These are phyloP conservation scores for Andrena haemorrhoa DNA, from an alignment of 2,888 invertebrate species.

Conservation along the genomic window DNA sequence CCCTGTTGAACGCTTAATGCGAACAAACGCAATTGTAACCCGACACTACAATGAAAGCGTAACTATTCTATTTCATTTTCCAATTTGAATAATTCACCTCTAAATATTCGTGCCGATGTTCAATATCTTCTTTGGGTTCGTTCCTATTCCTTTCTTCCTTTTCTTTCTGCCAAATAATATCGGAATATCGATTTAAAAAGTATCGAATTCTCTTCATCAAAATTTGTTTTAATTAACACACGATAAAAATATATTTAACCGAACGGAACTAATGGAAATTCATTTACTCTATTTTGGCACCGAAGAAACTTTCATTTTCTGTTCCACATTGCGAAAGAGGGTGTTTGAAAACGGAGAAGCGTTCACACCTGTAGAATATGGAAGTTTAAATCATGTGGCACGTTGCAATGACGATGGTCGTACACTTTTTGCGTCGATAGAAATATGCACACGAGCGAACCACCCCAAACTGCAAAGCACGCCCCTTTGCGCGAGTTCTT, in stretches of 20 bases:
- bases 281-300: no score
- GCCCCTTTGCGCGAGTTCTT: constrained; percentile 20
- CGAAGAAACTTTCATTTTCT: no score
- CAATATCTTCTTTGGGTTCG: no score
- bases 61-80: not conserved
- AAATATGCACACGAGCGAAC: constrained; percentile 35
- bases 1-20: not conserved
- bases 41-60: not conserved
- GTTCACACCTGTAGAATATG: not conserved
- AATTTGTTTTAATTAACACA: no score
- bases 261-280: no score
- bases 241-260: no score
- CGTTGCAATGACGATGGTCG: not conserved
- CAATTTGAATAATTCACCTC: no score
- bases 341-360: not conserved
- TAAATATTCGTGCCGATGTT: no score
- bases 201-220: no score
- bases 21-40: not conserved
- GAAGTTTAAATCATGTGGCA: constrained; percentile 19
- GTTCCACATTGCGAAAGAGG: not conserved
- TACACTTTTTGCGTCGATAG: constrained; percentile 11
- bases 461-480: constrained; percentile 24
- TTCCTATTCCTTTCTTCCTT: no score
- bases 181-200: no score
- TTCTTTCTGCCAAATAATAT: no score